Base-by-base conservation (phyloP, 2,888 invertebrate genomes). In the Drosophila neutralis region DNA sequence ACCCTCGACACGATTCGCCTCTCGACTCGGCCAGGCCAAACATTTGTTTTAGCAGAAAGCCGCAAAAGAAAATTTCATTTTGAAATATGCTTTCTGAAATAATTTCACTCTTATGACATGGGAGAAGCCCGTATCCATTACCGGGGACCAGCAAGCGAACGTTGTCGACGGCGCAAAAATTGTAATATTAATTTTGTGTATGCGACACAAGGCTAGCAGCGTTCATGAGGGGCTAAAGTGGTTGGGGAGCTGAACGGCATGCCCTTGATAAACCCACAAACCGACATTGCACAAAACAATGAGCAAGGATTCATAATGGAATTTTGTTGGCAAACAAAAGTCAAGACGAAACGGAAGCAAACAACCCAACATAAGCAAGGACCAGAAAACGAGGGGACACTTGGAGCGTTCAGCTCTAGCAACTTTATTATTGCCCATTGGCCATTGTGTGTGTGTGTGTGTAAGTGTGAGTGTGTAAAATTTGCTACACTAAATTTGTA, bases 141-240 rank as follows among this genome's bases (percentile, higher is more conserved):
- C 56, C 64, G 45, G 24, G 40, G 51, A 45, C 21, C 45, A 45
- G 13, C 66, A 56, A 61, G 54, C 76, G 49, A 74, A 49, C 65
- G 53, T 49, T 73, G 76, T 73, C 79, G 78, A 68, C 78, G 58
- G 66, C 75, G 67, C 70, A 82, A 78, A 87, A 87, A 87, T 80
- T 90, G 81, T 82, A 86, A 90, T 90, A 87, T 90, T 90, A 86
- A 90, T 88, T 88, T 88, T 89, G 74, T 88, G 75, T 83, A 78
- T 76, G 69, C 73, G 51, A 54, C 38, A 58, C 56, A 40, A 27
- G 57, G 64, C 21, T 5, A 15, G 15, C n/a, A 57, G 60, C 35
- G 48, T 51, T 7, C 45, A 4, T 15, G 11, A 35, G 52, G n/a
- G 40, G 33, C 48, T 31, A 29, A 24, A 40, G 38, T 24, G 45